A percentile compares a stretch with the other conserved stretches of the same genome.
phyloP scores from a whole-genome alignment of 2,888 invertebrate species.

The Furcula furcula region DNA sequence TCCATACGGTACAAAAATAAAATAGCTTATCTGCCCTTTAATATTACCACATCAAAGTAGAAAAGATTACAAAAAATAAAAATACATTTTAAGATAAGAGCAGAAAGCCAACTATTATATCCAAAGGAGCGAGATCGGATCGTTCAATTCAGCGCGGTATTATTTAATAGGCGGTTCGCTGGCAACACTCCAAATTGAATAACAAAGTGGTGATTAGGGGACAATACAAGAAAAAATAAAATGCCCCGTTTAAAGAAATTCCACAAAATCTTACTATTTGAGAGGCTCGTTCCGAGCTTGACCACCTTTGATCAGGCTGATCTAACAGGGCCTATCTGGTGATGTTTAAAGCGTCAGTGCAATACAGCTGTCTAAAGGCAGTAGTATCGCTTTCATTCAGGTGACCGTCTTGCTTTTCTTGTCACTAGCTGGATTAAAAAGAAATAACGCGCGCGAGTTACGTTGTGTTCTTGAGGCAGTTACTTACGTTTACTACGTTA shows the following conservation, averaged over 20 bases:
- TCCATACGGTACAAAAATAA: too few relatives aligned
- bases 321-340: too few relatives aligned
- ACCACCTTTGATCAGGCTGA: background rate
- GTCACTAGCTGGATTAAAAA: too few relatives aligned
- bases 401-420: too few relatives aligned
- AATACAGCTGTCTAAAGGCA: too few relatives aligned
- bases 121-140: conserved; percentile 10
- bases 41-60: too few relatives aligned
- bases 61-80: background rate
- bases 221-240: conserved; percentile 46
- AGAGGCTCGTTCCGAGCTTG: background rate
- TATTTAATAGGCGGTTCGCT: conserved; percentile 53
- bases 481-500: too few relatives aligned
- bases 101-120: conserved; percentile 15
- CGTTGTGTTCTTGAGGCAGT: too few relatives aligned
- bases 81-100: background rate
- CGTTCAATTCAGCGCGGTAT: conserved; percentile 33
- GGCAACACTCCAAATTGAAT: conserved; percentile 65
- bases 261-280: background rate
- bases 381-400: too few relatives aligned
- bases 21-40: too few relatives aligned
- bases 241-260: conserved; percentile 14
- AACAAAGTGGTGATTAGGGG: conserved; percentile 64
- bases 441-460: too few relatives aligned
- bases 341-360: too few relatives aligned